Conservation (phyloP, 2,888 invertebrate species). For the Ectobius pallidus region DNA sequence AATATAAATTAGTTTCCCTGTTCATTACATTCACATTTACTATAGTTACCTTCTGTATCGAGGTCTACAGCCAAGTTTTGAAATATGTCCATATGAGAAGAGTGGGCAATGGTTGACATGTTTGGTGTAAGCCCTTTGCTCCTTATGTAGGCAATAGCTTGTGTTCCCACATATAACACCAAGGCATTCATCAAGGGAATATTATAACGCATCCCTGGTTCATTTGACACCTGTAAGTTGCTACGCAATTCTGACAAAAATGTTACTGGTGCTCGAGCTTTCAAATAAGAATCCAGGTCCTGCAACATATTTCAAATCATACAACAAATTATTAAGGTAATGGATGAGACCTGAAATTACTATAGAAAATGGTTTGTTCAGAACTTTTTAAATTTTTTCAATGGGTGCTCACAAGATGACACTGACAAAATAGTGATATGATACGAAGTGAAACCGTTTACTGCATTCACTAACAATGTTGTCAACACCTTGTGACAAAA, state of each 20-base stretch:
- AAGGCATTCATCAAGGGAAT: slow-evolving; percentile 96
- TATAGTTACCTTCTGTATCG: slow-evolving; percentile 90
- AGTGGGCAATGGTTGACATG: slow-evolving; percentile 98
- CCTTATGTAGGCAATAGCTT: slow-evolving; percentile 91
- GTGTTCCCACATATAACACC: slow-evolving; percentile 96
- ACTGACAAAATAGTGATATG: too few species aligned
- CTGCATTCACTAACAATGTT: too few species aligned
- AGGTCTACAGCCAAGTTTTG: slow-evolving; percentile 98
- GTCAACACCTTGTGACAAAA: too few species aligned
- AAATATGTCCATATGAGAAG: slow-evolving; percentile 99
- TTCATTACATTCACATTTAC: too few species aligned
- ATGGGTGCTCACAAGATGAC: too few species aligned
- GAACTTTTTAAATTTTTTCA: too few species aligned
- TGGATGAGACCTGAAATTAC: too few species aligned
- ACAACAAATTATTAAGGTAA: too few species aligned
- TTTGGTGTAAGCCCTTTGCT: slow-evolving; percentile 91
- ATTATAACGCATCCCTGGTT: slow-evolving; percentile 77
- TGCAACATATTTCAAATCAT: slow-evolving; percentile 46
- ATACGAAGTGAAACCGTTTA: too few species aligned
- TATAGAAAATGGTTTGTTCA: too few species aligned
- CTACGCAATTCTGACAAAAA: slow-evolving; percentile 92
- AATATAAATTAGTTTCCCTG: too few species aligned
- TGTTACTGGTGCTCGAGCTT: slow-evolving; percentile 92
- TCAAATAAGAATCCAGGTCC: slow-evolving; percentile 95
- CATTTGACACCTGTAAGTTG: slow-evolving; percentile 73